These are phyloP conservation scores for Aphelenchoides besseyi DNA, from an alignment of 1,140 invertebrate species.

Conservation along the genomic window DNA sequence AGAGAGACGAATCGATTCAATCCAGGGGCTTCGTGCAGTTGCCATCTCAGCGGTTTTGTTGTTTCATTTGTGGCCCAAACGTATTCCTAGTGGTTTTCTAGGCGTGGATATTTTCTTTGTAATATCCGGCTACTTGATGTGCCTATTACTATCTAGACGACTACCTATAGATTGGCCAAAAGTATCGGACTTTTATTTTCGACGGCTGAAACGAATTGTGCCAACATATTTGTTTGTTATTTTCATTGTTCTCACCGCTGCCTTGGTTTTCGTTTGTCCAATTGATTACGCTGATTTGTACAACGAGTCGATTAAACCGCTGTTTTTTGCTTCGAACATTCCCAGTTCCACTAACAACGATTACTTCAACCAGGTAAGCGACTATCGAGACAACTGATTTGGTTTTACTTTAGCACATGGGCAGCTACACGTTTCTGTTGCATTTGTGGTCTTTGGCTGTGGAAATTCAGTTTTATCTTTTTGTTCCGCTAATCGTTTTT, in stretches of 20 bases:
- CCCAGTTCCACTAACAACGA: background rate
- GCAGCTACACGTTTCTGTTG: slow-evolving; percentile 16
- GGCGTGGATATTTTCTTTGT: slow-evolving; percentile 32
- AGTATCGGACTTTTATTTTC: slow-evolving; percentile 17
- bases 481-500: slow-evolving; percentile 18
- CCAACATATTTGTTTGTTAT: slow-evolving; percentile 30
- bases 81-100: slow-evolving; percentile 25
- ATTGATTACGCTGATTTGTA: background rate
- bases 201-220: slow-evolving; percentile 26
- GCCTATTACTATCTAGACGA: background rate
- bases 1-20: background rate
- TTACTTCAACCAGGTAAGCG: background rate
- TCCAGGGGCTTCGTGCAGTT: slow-evolving; percentile 27
- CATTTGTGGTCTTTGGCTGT: slow-evolving; percentile 25
- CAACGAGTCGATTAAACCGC: background rate
- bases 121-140: slow-evolving; percentile 11
- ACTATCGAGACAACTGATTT: background rate
- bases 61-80: slow-evolving; percentile 30
- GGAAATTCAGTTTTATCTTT: slow-evolving; percentile 20
- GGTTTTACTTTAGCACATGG: slow-evolving; percentile 7
- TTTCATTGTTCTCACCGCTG: background rate
- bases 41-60: slow-evolving; percentile 24
- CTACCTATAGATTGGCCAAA: background rate
- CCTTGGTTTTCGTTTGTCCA: slow-evolving; percentile 18
- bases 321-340: background rate